Evolutionary conservation across 1,140 invertebrate species (phyloP), one percentile per base, ranked within the genome.

Genomic region (Hypsibius dujardini): DNA sequence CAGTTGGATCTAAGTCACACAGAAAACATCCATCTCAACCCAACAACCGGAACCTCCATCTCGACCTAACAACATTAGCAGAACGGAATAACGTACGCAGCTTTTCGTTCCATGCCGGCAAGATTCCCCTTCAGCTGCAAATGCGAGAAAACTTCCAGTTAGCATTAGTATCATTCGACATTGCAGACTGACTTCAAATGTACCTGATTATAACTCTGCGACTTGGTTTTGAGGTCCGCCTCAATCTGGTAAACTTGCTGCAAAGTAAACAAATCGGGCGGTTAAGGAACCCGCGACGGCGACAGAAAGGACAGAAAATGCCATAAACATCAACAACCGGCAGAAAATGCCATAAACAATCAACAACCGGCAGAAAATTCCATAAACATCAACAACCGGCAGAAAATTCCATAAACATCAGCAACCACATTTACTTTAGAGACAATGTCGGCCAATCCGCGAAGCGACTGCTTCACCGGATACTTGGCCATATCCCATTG

Each of bases 401-500:
- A 71, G 62, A 46, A 70, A 70, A 45, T 59, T 45, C 28, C 28
- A 28, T 28, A 28, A 28, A 28, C 28, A 28, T 28, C 28, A 28
- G 28, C 28, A 1, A 46, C n/a, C 3, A 47, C 50, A 71, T 72
- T 71, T 74, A 83, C 82, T 84, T 98, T 98, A 77, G 90, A 93
- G 77, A 99, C 97, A 73, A 97, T 96, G 79, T 98, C 95, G 73
- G 92, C 89, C 76, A 98, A 92, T 76, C 92, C 92, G 77, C 91
- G 87, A 72, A 98, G 82, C 46, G 93, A 94, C 81, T 98, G 95
- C 83, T 98, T 97, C 76, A 95, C 90, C 42, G 96, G 95, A 83
- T 98, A 99, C 80, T 98, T 98, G 73, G 96, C 95, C 84, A 95
- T 89, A 79, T 98, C 95, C 96, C 95, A 99, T 82, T 94, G 89